phyloP scores from a whole-genome alignment of 1,140 invertebrate genomes.

The Stratiolaelaps scimitus region DNA sequence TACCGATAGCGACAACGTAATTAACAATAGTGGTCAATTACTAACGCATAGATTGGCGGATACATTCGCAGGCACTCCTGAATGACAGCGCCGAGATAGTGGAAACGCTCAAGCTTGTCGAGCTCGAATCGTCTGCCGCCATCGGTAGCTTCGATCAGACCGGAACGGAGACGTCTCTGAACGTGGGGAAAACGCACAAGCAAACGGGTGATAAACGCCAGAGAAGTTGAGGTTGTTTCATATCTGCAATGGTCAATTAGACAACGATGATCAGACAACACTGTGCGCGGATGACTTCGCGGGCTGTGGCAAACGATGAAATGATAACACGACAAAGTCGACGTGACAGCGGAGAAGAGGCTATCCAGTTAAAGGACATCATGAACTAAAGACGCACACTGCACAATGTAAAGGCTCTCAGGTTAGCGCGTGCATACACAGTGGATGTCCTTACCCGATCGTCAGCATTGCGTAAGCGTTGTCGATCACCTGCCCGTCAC shows the following conservation, averaged over 20 bases:
- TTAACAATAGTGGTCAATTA: too few species aligned
- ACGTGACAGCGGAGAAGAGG: too few species aligned
- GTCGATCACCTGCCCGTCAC: conserved; percentile 2
- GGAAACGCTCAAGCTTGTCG: background rate
- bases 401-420: too few species aligned
- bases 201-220: conserved; percentile 17
- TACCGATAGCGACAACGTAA: too few species aligned
- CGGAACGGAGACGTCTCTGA: background rate
- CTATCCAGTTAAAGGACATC: too few species aligned
- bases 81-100: background rate
- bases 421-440: background rate
- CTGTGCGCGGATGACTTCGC: too few species aligned
- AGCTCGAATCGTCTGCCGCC: background rate
- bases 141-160: conserved; percentile 1
- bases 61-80: conserved; percentile 14
- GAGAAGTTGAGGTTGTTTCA: background rate
- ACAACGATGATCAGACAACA: too few species aligned
- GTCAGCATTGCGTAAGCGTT: conserved; percentile 1
- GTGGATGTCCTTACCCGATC: background rate
- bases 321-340: too few species aligned
- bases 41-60: conserved; percentile 1
- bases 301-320: too few species aligned
- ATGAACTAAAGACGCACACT: too few species aligned
- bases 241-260: conserved; percentile 14
- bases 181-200: conserved; percentile 18